These are phyloP conservation scores for Erebia palarica DNA, from an alignment of 2,888 invertebrate genomes.

Conservation along the genomic window DNA sequence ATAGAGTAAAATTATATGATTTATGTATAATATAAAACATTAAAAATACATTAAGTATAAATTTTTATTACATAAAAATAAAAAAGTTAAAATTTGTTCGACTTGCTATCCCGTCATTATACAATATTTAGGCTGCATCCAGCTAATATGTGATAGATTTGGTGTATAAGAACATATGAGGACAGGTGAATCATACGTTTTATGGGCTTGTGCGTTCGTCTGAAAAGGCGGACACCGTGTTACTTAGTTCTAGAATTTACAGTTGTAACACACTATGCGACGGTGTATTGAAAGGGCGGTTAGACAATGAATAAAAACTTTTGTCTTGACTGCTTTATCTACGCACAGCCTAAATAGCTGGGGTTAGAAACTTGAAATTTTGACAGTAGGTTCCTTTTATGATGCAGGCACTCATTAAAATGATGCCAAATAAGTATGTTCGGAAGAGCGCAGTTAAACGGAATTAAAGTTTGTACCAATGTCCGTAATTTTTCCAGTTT, in stretches of 20 bases:
- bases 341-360: too few species aligned
- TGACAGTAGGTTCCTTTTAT: too few species aligned
- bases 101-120: slow-evolving; percentile 12
- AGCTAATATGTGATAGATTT: not conserved
- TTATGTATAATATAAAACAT: slow-evolving; percentile 13
- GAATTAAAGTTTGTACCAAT: too few species aligned
- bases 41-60: slow-evolving; percentile 9
- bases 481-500: too few species aligned
- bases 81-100: slow-evolving; percentile 15
- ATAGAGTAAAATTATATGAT: slow-evolving; percentile 8
- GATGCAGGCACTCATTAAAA: too few species aligned
- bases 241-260: slow-evolving; percentile 11
- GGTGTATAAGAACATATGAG: not conserved
- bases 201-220: not conserved
- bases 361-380: too few species aligned
- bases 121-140: slow-evolving; percentile 1
- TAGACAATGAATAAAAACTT: not conserved
- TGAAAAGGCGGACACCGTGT: not conserved
- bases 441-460: too few species aligned
- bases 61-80: not conserved
- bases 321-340: too few species aligned
- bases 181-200: not conserved
- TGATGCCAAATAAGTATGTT: too few species aligned
- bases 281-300: slow-evolving; percentile 6
- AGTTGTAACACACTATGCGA: not conserved